These are phyloP conservation scores for Girardinus metallicus DNA, from an alignment of 2,797 vertebrate species.

Conservation along the genomic window DNA sequence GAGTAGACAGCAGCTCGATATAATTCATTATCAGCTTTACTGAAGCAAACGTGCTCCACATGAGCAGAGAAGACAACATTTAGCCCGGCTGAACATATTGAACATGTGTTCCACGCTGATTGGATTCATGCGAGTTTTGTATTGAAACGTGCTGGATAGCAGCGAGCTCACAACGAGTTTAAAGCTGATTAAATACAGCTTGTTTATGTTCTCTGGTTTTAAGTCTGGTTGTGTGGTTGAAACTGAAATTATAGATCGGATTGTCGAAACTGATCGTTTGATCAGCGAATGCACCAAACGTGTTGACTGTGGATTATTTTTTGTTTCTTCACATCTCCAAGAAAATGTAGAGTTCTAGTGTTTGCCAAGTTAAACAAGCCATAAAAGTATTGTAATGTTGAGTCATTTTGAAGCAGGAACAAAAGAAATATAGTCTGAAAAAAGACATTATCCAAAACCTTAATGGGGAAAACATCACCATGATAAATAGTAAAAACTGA, in stretches of 20 bases:
- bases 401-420: background rate
- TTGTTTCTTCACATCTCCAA: background rate
- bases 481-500: background rate
- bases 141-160: background rate
- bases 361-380: background rate
- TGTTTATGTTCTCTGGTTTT: background rate
- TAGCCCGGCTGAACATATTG: background rate
- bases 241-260: background rate
- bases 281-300: background rate
- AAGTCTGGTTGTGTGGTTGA: background rate
- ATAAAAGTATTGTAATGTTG: background rate
- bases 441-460: background rate
- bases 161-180: no score
- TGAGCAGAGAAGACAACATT: background rate
- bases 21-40: slow-evolving; percentile 30
- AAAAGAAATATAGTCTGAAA: background rate
- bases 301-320: background rate
- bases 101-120: background rate
- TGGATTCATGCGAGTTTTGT: background rate
- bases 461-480: background rate
- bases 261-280: background rate
- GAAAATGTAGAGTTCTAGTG: background rate
- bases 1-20: slow-evolving; percentile 33
- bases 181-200: background rate
- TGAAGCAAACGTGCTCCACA: slow-evolving; percentile 17